phyloP scores from a whole-genome alignment of 2,888 invertebrate species.

The Micoletzkya japonica region DNA sequence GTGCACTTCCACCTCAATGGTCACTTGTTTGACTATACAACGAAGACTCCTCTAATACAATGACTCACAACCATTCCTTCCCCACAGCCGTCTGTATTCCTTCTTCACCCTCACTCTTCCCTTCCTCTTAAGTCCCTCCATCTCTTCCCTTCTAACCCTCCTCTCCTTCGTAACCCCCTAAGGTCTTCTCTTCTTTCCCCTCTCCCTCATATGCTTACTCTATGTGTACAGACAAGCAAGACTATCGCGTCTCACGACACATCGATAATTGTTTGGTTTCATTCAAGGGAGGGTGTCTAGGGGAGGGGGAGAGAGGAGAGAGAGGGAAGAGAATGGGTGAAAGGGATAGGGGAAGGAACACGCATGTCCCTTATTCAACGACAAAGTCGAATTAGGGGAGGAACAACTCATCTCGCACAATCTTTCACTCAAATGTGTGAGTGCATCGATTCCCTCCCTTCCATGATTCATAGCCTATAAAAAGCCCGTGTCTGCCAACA shows the following conservation, averaged over 20 bases:
- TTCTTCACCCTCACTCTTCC: neutral
- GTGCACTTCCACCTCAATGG: slow-evolving; percentile 14
- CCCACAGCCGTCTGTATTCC: neutral
- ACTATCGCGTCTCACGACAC: neutral
- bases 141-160: slow-evolving; percentile 1
- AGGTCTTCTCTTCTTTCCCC: neutral
- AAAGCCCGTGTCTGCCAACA: no score
- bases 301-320: slow-evolving; percentile 2
- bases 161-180: neutral
- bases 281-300: neutral
- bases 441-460: no score
- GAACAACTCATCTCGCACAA: no score
- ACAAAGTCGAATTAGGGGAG: no score
- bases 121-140: neutral
- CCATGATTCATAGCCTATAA: no score
- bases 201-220: no score
- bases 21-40: no score
- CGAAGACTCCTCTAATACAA: no score
- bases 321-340: slow-evolving; percentile 2
- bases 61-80: neutral
- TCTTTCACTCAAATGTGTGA: no score
- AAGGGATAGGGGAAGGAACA: neutral
- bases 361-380: neutral
- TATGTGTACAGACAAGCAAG: neutral
- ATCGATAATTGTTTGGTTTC: neutral